Evolutionary conservation across 1,140 invertebrate species (phyloP).

Genomic region (Ostrea denselamellosa): DNA sequence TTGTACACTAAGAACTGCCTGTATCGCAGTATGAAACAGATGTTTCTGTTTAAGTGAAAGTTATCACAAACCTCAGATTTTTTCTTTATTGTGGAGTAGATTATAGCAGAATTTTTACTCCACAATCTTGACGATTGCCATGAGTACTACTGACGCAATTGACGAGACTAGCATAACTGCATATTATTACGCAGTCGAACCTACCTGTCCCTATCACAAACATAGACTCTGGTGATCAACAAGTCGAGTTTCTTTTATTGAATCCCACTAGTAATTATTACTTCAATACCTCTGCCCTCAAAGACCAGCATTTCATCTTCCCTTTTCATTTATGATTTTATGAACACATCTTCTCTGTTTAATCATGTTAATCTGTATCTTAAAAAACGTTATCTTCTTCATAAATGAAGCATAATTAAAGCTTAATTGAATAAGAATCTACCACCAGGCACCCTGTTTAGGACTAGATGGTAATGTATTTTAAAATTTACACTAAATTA

Average conservation of each 20-base stretch:
- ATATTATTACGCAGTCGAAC: not conserved
- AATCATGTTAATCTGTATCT: not conserved
- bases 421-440: not conserved
- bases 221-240: not conserved
- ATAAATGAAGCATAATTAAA: not conserved
- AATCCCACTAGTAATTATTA: not conserved
- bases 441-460: too few relatives aligned
- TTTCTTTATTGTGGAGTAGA: conserved; percentile 18
- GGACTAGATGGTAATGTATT: too few relatives aligned
- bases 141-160: not conserved
- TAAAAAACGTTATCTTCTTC: conserved; percentile 1
- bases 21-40: not conserved
- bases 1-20: conserved; percentile 1
- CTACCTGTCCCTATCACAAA: not conserved
- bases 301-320: not conserved
- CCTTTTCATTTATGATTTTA: not conserved
- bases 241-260: not conserved
- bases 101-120: conserved; percentile 6
- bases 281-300: not conserved
- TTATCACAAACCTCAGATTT: not conserved
- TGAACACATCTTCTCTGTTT: not conserved
- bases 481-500: too few relatives aligned
- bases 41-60: conserved; percentile 19
- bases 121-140: not conserved
- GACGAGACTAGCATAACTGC: not conserved